Evolutionary conservation across 2,888 invertebrate genomes (phyloP).

Genomic region (Chloroclystis v-ata): DNA sequence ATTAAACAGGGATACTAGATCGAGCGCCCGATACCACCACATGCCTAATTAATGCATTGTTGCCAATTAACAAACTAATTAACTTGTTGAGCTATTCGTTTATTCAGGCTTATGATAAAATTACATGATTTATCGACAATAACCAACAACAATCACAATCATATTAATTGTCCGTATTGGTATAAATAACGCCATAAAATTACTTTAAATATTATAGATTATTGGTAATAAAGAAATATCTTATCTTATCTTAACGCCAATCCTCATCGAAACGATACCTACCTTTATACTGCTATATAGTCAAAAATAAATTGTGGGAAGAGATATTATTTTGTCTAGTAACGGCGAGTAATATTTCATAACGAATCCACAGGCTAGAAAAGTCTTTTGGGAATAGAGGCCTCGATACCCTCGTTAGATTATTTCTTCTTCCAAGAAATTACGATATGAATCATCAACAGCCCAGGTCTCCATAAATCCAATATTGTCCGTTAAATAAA

Average conservation of each 20-base stretch:
- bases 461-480: too few species aligned
- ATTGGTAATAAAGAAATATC: too few species aligned
- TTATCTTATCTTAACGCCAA: too few species aligned
- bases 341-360: too few species aligned
- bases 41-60: slow-evolving; percentile 8
- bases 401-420: neutral
- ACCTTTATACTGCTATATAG: too few species aligned
- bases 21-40: neutral
- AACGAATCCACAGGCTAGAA: neutral
- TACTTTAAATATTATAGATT: too few species aligned
- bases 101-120: neutral
- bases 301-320: too few species aligned
- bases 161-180: too few species aligned
- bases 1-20: slow-evolving; percentile 12
- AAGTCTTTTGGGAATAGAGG: neutral
- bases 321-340: too few species aligned
- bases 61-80: slow-evolving; percentile 16
- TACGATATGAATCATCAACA: neutral
- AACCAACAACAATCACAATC: neutral
- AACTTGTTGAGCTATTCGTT: slow-evolving; percentile 15
- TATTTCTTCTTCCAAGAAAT: neutral
- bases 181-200: too few species aligned
- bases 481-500: too few species aligned
- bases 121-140: neutral
- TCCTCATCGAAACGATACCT: too few species aligned